Conservation (phyloP, 2,113 vertebrate species). For the Struthidea cinerea region DNA sequence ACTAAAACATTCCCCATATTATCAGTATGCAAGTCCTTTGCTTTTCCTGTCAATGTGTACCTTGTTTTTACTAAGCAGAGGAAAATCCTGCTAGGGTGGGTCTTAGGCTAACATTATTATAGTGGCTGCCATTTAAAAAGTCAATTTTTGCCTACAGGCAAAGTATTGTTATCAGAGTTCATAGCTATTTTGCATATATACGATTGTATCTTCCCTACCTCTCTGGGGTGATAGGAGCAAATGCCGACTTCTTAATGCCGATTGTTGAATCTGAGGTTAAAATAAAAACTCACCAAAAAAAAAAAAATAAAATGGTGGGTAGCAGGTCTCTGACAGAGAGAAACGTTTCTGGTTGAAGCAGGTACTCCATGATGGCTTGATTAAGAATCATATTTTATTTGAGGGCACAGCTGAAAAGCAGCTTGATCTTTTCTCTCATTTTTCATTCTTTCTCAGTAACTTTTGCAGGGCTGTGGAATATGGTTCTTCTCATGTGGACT, state of each 20-base stretch:
- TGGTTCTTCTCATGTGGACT: not conserved
- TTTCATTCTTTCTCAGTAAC: not conserved
- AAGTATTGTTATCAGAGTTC: constrained; percentile 55
- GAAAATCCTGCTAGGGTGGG: constrained; percentile 1
- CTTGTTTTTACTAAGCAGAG: not conserved
- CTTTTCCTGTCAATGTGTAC: not conserved
- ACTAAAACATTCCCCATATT: rapidly evolving
- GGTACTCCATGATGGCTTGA: not conserved
- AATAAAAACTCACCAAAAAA: not conserved
- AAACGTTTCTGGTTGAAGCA: not conserved
- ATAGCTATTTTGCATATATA: constrained; percentile 52
- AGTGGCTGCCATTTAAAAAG: constrained; percentile 59
- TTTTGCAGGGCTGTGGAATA: not conserved
- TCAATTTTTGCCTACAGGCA: constrained; percentile 64
- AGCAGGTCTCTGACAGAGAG: not conserved
- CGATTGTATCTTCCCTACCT: not conserved
- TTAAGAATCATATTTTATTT: not conserved
- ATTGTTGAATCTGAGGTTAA: not conserved
- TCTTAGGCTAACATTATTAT: constrained; percentile 9
- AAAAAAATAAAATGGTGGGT: not conserved
- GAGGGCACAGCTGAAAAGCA: not conserved
- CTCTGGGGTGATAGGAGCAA: constrained; percentile 52
- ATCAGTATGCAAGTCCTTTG: not conserved
- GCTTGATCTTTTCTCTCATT: not conserved
- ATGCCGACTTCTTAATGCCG: constrained; percentile 6